Base-by-base conservation (phyloP, 2,113 vertebrate genomes). In the Antechinus stuartii region DNA sequence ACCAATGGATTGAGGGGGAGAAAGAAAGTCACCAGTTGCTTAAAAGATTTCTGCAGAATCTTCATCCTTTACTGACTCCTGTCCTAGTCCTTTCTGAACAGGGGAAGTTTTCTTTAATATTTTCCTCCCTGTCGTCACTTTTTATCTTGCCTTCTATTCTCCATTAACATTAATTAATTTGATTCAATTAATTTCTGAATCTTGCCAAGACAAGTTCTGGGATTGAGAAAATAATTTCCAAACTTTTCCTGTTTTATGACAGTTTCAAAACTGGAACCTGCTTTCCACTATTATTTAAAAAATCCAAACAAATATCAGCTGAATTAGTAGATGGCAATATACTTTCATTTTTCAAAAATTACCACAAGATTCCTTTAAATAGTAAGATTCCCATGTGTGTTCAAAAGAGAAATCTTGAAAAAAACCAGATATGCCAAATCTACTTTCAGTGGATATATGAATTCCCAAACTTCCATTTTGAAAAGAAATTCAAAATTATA, bases 101-200 rank as follows among this genome's bases (percentile, higher is more conserved):
- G 90, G 47, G 49, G 7, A 90, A 90, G 47, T 90, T 26, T 90
- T 52, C 25, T 52, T 52, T 52, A 25, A 25, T 76, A 25, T 92
- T 25, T 92, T 84, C 49, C 9, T 84, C 35, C 30, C 57, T 53
- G 49, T 24, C 49, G 50, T 92, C 35, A 42, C 61, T 92, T 84
- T 61, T 84, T 49, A 47, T n/a, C 50, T 61, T 52, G 24, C 11
- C 6, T 84, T 61, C 50, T 92, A n/a, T 92, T 84, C 49, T 76
- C 49, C 92, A 84, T 50, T 84, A 49, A 24, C 35, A 53, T 92
- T 84, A 92, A 92, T 76, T 92, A 92, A 53, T 35, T 24, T 10
- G 10, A 52, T 52, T 52, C 50, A 52, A 52, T 52, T 52, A 52
- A 52, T 55, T 11, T 50, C 11, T 46, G 8, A 23, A 49, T 47